Evolutionary conservation across 2,888 invertebrate genomes (phyloP), one percentile per base, ranked within the genome.

Genomic region (Andrena bucephala): DNA sequence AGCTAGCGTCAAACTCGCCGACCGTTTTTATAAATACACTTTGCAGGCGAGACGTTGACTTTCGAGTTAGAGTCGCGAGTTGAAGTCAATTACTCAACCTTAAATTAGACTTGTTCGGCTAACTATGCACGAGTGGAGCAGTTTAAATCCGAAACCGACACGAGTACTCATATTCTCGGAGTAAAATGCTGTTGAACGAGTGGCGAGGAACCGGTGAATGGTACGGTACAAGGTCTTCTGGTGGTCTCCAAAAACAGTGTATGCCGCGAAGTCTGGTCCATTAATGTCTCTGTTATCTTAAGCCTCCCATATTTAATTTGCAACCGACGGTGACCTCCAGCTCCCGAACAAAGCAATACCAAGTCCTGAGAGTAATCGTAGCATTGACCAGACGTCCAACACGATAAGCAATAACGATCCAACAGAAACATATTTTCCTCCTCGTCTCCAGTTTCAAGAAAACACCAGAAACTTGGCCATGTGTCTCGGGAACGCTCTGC

Each of bases 161-260:
- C 10, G 24, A 24, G 4, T 57, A 24, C 0, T 13, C 24, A 24
- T 57, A 24, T 3, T 10, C 24, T 13, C 57, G 57, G 20, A 57
- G n/a, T 13, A 24, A 54, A 54, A 57, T 8, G 31, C n/a, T 27
- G 66, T 27, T 13, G 24, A 52, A 27, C 13, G 31, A 7, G 57
- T 27, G 42, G 16, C 27, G 24, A 13, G 42, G 24, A 48, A 16
- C 13, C 42, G 65, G 29, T 70, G 42, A 69, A 36, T 27, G 54
- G 33, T 13, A 69, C 36, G 57, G 57, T 36, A 27, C 42, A 65
- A 24, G 24, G 42, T 65, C 65, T 33, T 63, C 36, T 36, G 42
- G 65, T 42, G 31, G 31, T 52, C n/a, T 57, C 42, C 7, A 13
- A 70, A 70, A 59, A 70, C 42, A 42, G 42, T 13, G 27, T 65